These are phyloP conservation scores for Sisyra nigra DNA, from an alignment of 2,888 invertebrate genomes.

Conservation along the genomic window DNA sequence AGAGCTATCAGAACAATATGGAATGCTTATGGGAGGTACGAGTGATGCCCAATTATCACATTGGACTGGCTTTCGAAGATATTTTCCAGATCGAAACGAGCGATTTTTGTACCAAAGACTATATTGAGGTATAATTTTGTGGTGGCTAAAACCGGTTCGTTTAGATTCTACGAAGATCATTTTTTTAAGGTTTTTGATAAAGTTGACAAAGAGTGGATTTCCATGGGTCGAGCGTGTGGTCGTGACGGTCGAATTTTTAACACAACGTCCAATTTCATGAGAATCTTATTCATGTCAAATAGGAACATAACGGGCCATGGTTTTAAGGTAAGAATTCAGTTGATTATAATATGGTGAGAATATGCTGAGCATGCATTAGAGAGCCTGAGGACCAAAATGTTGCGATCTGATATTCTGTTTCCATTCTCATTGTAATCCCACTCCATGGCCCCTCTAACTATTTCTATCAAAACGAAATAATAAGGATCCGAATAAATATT, in stretches of 20 bases:
- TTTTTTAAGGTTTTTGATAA: constrained; percentile 41
- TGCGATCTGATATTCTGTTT: too few species aligned
- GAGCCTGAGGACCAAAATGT: too few species aligned
- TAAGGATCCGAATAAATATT: too few species aligned
- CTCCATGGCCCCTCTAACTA: too few species aligned
- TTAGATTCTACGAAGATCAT: too few species aligned
- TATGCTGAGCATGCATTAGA: too few species aligned
- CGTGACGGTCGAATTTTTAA: constrained; percentile 38
- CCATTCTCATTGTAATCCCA: too few species aligned
- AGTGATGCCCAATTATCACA: constrained; percentile 43
- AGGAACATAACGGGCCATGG: constrained; percentile 49
- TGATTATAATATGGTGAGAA: too few species aligned
- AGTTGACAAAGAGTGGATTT: constrained; percentile 32
- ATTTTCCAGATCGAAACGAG: constrained; percentile 61
- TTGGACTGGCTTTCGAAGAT: constrained; percentile 48
- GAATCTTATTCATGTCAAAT: constrained; percentile 57
- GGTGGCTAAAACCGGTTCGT: too few species aligned
- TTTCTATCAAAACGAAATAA: too few species aligned
- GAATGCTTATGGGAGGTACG: constrained; percentile 69
- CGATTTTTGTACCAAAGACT: constrained; percentile 58
- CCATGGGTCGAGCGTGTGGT: constrained; percentile 49
- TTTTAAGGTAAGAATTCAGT: constrained; percentile 33
- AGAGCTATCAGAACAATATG: constrained; percentile 47
- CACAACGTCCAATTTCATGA: constrained; percentile 46
- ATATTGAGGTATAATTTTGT: constrained; percentile 37